Evolutionary conservation across 1,140 invertebrate genomes (phyloP).

Genomic region (Globodera rostochiensis): DNA sequence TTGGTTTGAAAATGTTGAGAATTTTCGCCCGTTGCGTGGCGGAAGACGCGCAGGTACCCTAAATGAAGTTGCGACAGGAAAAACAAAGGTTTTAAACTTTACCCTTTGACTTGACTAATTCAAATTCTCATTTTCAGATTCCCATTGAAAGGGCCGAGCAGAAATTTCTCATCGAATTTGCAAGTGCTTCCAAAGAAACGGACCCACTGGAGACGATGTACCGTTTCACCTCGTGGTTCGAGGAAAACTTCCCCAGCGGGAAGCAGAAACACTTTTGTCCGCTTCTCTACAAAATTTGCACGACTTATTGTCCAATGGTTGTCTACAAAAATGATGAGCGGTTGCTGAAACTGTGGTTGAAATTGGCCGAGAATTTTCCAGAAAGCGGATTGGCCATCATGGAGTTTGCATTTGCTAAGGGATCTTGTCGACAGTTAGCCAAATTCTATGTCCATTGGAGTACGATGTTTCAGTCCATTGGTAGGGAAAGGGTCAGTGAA

Average conservation of each 20-base stretch:
- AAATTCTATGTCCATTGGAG: slow-evolving; percentile 51
- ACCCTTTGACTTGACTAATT: background rate
- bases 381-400: slow-evolving; percentile 48
- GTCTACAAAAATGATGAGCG: slow-evolving; percentile 53
- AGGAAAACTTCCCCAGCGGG: slow-evolving; percentile 50
- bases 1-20: slow-evolving; percentile 53
- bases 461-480: slow-evolving; percentile 48
- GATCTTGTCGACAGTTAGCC: slow-evolving; percentile 46
- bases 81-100: background rate
- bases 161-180: slow-evolving; percentile 50
- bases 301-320: slow-evolving; percentile 27
- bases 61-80: slow-evolving; percentile 27
- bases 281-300: slow-evolving; percentile 51
- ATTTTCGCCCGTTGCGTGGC: slow-evolving; percentile 41
- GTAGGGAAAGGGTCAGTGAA: slow-evolving; percentile 20
- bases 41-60: slow-evolving; percentile 46
- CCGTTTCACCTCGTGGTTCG: slow-evolving; percentile 40
- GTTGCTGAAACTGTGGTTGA: slow-evolving; percentile 47
- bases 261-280: slow-evolving; percentile 46
- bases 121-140: slow-evolving; percentile 7
- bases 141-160: slow-evolving; percentile 42
- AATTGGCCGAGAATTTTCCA: slow-evolving; percentile 47
- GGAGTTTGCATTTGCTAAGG: slow-evolving; percentile 50
- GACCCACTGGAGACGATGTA: slow-evolving; percentile 44
- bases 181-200: background rate